These are phyloP conservation scores for Drosophila kanekoi DNA, from an alignment of 2,888 invertebrate species.

Conservation along the genomic window DNA sequence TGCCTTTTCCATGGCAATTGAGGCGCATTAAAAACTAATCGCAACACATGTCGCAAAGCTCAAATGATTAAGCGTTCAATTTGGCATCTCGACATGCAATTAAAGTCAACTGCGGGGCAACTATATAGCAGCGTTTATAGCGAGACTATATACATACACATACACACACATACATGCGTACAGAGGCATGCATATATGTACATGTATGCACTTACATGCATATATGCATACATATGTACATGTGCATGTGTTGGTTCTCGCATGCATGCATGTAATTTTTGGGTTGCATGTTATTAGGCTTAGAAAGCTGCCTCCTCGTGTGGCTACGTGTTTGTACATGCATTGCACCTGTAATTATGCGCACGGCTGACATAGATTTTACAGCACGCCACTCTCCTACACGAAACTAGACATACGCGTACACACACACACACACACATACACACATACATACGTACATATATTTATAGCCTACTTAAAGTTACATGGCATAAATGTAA, in stretches of 20 bases:
- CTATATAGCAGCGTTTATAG: neutral
- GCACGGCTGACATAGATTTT: conserved; percentile 69
- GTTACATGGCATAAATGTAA: conserved; percentile 39
- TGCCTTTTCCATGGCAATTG: conserved; percentile 49
- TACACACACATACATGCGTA: neutral
- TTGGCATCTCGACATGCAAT: conserved; percentile 57
- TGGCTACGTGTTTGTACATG: conserved; percentile 61
- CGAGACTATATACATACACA: neutral
- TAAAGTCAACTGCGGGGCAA: conserved; percentile 35
- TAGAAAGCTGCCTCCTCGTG: conserved; percentile 8
- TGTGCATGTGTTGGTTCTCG: neutral
- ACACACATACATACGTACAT: conserved; percentile 24
- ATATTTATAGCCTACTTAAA: conserved; percentile 78
- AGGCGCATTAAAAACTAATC: conserved; percentile 62
- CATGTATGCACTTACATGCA: neutral
- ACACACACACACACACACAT: conserved; percentile 11
- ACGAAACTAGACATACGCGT: conserved; percentile 15
- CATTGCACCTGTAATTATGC: conserved; percentile 75
- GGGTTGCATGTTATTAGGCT: conserved; percentile 45
- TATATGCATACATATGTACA: no score
- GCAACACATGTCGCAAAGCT: conserved; percentile 36
- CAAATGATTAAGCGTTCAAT: conserved; percentile 54
- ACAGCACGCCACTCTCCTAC: conserved; percentile 38
- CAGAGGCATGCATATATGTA: neutral
- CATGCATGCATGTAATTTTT: conserved; percentile 5